phyloP scores from a whole-genome alignment of 2,113 vertebrate genomes.

The Atlantisia rogersi region DNA sequence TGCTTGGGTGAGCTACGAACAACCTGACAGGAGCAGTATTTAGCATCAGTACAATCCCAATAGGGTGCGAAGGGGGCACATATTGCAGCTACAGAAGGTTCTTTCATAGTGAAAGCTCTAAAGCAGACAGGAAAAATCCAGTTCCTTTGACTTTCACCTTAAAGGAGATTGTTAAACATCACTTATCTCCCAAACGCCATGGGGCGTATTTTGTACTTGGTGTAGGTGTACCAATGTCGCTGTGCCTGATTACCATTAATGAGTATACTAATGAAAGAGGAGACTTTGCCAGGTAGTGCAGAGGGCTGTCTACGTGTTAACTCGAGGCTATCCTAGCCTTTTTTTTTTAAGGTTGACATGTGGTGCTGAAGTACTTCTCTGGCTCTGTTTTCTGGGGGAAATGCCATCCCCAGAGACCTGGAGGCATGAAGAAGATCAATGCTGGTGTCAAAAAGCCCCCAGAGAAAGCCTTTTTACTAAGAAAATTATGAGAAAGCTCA shows the following conservation, averaged over 20 bases:
- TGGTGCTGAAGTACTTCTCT: not conserved
- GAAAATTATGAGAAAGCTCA: not conserved
- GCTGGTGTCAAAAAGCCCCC: not conserved
- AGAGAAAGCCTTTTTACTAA: not conserved
- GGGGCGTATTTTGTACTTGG: not conserved
- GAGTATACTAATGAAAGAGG: not conserved
- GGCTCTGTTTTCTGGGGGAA: not conserved
- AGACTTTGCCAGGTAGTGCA: not conserved
- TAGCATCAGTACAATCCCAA: not conserved
- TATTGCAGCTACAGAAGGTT: not conserved
- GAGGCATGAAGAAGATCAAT: not conserved
- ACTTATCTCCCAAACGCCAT: not conserved
- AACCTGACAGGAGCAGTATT: not conserved
- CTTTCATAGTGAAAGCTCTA: not conserved
- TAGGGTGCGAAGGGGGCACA: not conserved
- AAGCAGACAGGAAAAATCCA: not conserved
- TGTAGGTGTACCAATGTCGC: not conserved
- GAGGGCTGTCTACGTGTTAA: not conserved
- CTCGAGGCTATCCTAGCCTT: not conserved
- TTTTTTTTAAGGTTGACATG: not conserved
- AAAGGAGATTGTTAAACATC: not conserved
- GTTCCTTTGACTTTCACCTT: not conserved
- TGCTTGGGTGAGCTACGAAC: not conserved
- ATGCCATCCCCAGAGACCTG: not conserved
- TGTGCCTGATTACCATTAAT: accelerated